These are phyloP conservation scores for Drosophila vallismaia DNA, from an alignment of 2,888 invertebrate genomes.

Conservation along the genomic window DNA sequence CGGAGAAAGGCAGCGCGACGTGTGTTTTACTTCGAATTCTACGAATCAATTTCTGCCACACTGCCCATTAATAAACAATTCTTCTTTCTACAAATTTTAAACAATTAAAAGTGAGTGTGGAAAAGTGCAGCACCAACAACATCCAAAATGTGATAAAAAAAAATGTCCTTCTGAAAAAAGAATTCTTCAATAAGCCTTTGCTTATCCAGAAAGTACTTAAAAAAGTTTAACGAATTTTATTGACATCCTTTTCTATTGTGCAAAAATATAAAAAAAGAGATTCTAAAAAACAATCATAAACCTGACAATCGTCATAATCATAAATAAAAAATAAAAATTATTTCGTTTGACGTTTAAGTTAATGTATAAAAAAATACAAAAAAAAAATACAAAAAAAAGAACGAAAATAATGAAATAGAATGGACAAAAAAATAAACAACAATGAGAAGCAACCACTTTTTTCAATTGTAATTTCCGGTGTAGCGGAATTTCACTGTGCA, in stretches of 20 bases:
- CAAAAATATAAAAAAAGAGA: slow-evolving; percentile 6
- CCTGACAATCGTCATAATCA: slow-evolving; percentile 42
- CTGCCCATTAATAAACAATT: slow-evolving; percentile 47
- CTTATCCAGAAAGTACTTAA: too few relatives aligned
- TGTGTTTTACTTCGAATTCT: slow-evolving; percentile 52
- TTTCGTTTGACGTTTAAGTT: slow-evolving; percentile 40
- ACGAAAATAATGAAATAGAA: too few relatives aligned
- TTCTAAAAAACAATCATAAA: slow-evolving; percentile 1
- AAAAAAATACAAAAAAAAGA: slow-evolving; percentile 12
- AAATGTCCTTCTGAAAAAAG: not conserved
- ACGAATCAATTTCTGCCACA: slow-evolving; percentile 29
- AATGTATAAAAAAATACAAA: slow-evolving; percentile 14
- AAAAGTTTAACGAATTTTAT: too few relatives aligned
- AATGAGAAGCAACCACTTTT: slow-evolving; percentile 57
- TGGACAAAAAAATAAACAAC: slow-evolving; percentile 17
- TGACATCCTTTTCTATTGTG: slow-evolving; percentile 63
- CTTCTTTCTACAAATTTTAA: slow-evolving; percentile 49
- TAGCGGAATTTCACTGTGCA: slow-evolving; percentile 72
- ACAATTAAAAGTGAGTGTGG: slow-evolving; percentile 62
- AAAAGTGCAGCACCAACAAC: slow-evolving; percentile 23
- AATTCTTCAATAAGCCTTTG: not conserved
- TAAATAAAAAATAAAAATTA: slow-evolving; percentile 44
- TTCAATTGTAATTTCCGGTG: slow-evolving; percentile 80
- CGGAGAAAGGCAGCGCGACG: slow-evolving; percentile 60
- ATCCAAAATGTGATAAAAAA: not conserved